Base-by-base conservation (phyloP, 2,888 invertebrate species). In the Gymnosoma rotundatum region DNA sequence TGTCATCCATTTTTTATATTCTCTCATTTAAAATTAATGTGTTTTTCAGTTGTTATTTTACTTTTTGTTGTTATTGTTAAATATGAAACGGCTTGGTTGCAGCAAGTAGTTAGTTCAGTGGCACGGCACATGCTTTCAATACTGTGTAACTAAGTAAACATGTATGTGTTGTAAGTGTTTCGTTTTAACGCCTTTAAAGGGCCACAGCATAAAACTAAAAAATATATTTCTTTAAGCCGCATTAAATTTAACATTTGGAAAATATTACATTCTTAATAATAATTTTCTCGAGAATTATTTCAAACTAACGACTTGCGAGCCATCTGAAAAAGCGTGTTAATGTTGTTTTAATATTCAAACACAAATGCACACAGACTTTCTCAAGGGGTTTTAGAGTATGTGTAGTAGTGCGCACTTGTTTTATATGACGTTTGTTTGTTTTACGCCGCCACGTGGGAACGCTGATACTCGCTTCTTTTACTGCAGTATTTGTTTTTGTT, bases 21-120 rank as follows among this genome's bases (percentile, higher is more conserved):
- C 48, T n/a, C 14, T 63, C 36, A 63, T 32, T 63, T 54, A 21
- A 70, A 78, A 70, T 78, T 63, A 69, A 78, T 32, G 32, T 66
- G 18, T 20, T 56, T 61, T 45, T 58, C n/a, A n/a, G 50, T 67
- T 3, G 38, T 12, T 32, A 12, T 36, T 38, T 20, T 78, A 42
- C 48, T 42, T 12, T 8, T 36, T 70, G 56, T 42, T 50, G 21
- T 9, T 54, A 20, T 42, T 50, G 21, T 9, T 54, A 20, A 54
- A 42, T 52, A 54, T 42, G 18, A 52, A 69, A 69, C 32, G 20
- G 50, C 18, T 25, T 54, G 63, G 54, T 8, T 32, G 61, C 69
- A 61, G 54, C 5, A 25, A 4, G 25, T 2, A 4, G 25, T 2
- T 25, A 61, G 42, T 69, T 52, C 16, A 67, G 42, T 60, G 42